Evolutionary conservation across 2,888 invertebrate species (phyloP).

Genomic region (Eupithecia pulchellata): DNA sequence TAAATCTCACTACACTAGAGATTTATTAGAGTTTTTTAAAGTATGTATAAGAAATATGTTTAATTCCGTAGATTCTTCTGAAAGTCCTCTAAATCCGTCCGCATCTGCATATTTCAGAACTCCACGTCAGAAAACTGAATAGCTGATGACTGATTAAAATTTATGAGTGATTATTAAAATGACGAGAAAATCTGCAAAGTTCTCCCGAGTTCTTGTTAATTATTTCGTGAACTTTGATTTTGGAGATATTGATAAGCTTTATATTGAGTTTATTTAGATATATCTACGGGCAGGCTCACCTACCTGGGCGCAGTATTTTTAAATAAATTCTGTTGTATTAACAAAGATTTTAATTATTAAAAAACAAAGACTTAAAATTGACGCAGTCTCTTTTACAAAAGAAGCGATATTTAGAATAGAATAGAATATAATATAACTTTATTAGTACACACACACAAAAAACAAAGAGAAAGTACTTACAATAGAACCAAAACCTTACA

Average conservation of each 20-base stretch:
- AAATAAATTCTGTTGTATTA: too few relatives aligned
- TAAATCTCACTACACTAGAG: neutral
- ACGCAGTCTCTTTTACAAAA: neutral
- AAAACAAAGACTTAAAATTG: neutral
- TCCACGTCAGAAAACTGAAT: conserved; percentile 43
- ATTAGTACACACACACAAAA: too few relatives aligned
- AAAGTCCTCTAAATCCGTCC: conserved; percentile 15
- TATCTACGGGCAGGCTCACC: neutral
- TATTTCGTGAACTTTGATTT: conserved; percentile 14
- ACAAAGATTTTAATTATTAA: neutral
- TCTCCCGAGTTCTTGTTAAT: conserved; percentile 10
- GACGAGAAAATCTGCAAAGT: conserved; percentile 16
- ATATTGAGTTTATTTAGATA: neutral
- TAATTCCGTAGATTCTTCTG: conserved; percentile 18
- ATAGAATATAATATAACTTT: too few relatives aligned
- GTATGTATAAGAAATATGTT: conserved; percentile 25
- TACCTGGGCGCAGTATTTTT: neutral
- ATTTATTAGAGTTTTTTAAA: neutral
- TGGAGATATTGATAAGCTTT: conserved; percentile 3
- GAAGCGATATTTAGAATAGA: neutral
- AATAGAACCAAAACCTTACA: too few relatives aligned
- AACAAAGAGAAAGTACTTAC: too few relatives aligned
- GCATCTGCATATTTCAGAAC: conserved; percentile 43
- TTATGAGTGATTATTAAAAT: conserved; percentile 35
- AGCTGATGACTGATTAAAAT: conserved; percentile 43